Evolutionary conservation across 2,888 invertebrate species (phyloP).

Genomic region (Dyspetes luteomarginatus): DNA sequence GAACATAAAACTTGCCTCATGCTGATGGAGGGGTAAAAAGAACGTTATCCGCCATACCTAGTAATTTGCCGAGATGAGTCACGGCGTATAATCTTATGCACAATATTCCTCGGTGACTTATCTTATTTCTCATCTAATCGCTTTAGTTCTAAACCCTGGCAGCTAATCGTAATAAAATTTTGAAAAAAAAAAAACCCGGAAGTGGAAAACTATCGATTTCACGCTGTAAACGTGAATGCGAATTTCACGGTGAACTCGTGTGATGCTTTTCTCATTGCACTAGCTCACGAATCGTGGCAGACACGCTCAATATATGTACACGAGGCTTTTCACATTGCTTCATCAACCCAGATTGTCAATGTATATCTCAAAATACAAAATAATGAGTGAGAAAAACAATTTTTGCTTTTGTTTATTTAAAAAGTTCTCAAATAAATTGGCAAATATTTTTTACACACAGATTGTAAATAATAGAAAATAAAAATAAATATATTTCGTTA

Average conservation of each 20-base stretch:
- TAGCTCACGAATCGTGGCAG: background rate
- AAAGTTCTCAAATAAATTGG: no score
- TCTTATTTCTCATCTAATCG: constrained; percentile 35
- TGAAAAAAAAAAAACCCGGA: constrained; percentile 11
- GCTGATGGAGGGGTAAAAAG: background rate
- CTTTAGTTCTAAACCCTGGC: background rate
- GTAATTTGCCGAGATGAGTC: constrained; percentile 21
- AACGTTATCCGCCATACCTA: background rate
- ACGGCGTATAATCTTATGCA: constrained; percentile 12
- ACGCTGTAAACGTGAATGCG: constrained; percentile 25
- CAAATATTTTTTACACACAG: no score
- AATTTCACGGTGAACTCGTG: constrained; percentile 35
- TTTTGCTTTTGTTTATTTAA: no score
- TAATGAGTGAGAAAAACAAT: no score
- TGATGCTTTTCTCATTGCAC: constrained; percentile 1
- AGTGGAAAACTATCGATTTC: constrained; percentile 53
- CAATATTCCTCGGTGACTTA: constrained; percentile 20
- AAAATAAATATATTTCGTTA: no score
- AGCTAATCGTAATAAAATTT: background rate
- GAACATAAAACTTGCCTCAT: background rate
- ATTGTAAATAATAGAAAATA: no score
- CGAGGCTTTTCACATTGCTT: no score
- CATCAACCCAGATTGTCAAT: no score
- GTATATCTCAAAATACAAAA: no score
- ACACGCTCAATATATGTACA: background rate